Conservation (phyloP, 2,797 vertebrate species). For the Pipistrellus kuhlii region DNA sequence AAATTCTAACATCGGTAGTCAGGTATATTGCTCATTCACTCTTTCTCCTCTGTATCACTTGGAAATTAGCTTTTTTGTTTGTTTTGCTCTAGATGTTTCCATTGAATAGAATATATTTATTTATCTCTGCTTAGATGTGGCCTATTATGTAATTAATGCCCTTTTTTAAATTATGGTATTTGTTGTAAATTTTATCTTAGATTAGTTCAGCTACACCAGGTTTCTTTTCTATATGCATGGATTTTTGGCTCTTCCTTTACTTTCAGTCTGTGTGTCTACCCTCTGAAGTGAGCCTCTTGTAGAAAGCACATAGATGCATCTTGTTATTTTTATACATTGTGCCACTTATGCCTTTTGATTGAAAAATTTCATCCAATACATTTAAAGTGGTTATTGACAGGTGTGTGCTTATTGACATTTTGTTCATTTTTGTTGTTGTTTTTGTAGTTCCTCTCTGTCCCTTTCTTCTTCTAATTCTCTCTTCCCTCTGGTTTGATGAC, state of each 20-base stretch:
- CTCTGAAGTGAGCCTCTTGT: not conserved
- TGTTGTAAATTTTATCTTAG: not conserved
- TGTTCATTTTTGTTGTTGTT: not conserved
- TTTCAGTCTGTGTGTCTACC: not conserved
- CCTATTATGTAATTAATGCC: not conserved
- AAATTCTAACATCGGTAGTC: not conserved
- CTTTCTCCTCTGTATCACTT: not conserved
- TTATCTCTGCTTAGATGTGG: not conserved
- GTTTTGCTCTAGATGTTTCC: not conserved
- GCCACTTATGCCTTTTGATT: not conserved
- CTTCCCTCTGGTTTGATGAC: not conserved
- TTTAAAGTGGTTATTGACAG: not conserved
- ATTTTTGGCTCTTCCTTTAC: not conserved
- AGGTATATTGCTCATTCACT: not conserved
- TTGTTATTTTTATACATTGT: not conserved
- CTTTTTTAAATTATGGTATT: not conserved
- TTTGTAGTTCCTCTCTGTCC: not conserved
- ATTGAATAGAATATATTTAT: not conserved
- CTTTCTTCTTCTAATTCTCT: not conserved
- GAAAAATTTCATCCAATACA: not conserved
- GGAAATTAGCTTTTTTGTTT: not conserved
- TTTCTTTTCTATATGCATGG: not conserved
- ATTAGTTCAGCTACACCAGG: not conserved
- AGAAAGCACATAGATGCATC: not conserved
- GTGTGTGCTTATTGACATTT: not conserved